Base-by-base conservation (phyloP, 2,888 invertebrate genomes). In the Netelia fuscicornis region DNA sequence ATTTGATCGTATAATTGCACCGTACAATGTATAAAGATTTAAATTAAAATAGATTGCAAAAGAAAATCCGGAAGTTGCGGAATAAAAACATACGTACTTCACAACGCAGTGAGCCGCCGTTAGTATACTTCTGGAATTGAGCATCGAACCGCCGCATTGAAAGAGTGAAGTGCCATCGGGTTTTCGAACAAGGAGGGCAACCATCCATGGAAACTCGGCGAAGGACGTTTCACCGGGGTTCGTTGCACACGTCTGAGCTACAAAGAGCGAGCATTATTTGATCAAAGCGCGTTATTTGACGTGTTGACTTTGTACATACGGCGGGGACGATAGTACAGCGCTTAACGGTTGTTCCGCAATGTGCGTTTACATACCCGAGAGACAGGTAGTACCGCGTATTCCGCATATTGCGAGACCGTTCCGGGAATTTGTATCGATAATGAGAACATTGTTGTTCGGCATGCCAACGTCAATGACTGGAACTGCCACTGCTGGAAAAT, bases 201-300 rank as follows among this genome's bases (percentile, higher is more conserved):
- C 96, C 96, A 97, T 97, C 97, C 97, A 98, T 0, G 97, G 97
- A 91, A 97, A 97, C 93, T 98, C 97, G 0, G 96, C 97, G 89
- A 96, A 97, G 90, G 97, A 96, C 0, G 95, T 95, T 91, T 97
- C 97, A 6, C 95, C 95, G 78, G 96, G 95, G 0, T 92, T 91
- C 30, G 95, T 95, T 0, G 96, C 93, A 0, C 88, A 88, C 83
- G 85, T 37, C 17, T 67, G 67, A 67, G 56, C 85, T 85, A 64
- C 25, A 75, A 56, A 17, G 62, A 37, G 6, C 37, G 64, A 20
- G 58, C 11, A 56, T 77, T 23, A 25, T 10, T 37, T 37, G 37
- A 84, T 56, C 48, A 71, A 80, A 83, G 74, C 42, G 5, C 25
- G 42, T 52, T 30, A 30, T 54, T 37, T 5, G 25, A 56, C 48